Evolutionary conservation across 1,140 invertebrate genomes (phyloP).

Genomic region (Apis florea): DNA sequence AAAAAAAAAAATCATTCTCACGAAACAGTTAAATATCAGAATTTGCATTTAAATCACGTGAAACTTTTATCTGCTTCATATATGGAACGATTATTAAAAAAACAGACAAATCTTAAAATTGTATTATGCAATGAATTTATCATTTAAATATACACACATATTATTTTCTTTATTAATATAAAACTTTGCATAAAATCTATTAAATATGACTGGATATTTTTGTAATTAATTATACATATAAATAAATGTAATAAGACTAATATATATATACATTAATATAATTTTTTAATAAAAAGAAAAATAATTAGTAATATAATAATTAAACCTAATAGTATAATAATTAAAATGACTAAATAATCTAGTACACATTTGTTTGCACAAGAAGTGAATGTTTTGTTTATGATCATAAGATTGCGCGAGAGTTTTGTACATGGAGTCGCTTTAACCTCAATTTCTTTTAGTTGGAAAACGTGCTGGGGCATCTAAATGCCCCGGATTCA

Average conservation of each 20-base stretch:
- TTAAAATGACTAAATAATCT: conserved; percentile 45
- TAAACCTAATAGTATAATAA: background rate
- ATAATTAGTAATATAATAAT: background rate
- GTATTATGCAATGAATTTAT: too few relatives aligned
- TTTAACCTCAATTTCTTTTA: conserved; percentile 59
- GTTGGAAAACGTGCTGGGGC: conserved; percentile 32
- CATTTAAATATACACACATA: too few relatives aligned
- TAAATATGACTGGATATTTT: too few relatives aligned
- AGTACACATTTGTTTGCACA: conserved; percentile 47
- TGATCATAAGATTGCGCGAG: conserved; percentile 51
- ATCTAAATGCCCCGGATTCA: conserved; percentile 4
- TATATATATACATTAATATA: background rate
- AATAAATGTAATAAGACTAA: background rate
- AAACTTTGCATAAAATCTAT: too few relatives aligned
- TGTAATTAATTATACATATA: background rate
- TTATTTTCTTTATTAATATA: too few relatives aligned
- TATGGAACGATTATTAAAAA: background rate
- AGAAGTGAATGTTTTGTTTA: conserved; percentile 20
- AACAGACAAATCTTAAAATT: background rate
- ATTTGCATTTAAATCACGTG: background rate
- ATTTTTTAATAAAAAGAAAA: background rate
- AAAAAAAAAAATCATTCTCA: too few relatives aligned
- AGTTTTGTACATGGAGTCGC: conserved; percentile 16
- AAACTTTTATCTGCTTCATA: background rate
- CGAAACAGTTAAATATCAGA: background rate